These are phyloP conservation scores for Acropora tenuis DNA, from an alignment of 64 coral and sea anemone species.

Conservation along the genomic window DNA sequence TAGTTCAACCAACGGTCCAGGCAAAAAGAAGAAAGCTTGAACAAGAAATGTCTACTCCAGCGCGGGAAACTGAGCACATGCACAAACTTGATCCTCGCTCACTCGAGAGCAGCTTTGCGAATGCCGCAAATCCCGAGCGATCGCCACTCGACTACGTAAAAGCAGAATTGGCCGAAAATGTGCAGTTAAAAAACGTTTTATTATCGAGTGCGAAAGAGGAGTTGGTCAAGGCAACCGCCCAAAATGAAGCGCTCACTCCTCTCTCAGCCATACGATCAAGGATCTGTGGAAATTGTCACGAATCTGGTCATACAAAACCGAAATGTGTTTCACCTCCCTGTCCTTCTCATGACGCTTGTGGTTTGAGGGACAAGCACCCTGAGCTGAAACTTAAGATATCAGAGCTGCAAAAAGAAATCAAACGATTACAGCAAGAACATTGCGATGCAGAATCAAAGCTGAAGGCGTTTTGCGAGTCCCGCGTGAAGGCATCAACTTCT, in stretches of 20 bases:
- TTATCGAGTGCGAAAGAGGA: not conserved
- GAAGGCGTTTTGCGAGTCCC: slow-evolving; percentile 29
- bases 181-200: too few relatives aligned
- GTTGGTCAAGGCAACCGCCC: not conserved
- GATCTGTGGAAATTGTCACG: slow-evolving; percentile 59
- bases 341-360: slow-evolving; percentile 20
- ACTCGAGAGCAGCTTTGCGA: not conserved
- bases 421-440: slow-evolving; percentile 40
- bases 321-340: slow-evolving; percentile 32
- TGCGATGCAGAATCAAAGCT: slow-evolving; percentile 52
- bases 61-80: slow-evolving; percentile 4
- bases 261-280: not conserved
- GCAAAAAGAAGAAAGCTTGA: slow-evolving; percentile 49
- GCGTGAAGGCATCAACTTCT: slow-evolving; percentile 25
- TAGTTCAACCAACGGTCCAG: slow-evolving; percentile 21
- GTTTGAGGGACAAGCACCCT: slow-evolving; percentile 63
- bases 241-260: slow-evolving; percentile 25
- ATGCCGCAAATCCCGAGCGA: slow-evolving; percentile 4
- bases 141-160: not conserved
- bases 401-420: slow-evolving; percentile 59
- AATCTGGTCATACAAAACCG: slow-evolving; percentile 34
- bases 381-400: slow-evolving; percentile 58
- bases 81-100: slow-evolving; percentile 24
- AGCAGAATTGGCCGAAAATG: not conserved
- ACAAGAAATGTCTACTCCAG: not conserved